Percentiles rank a stretch among this genome's conserved stretches.
Conservation (phyloP, 2,888 invertebrate genomes). For the Thalpophila matura region DNA sequence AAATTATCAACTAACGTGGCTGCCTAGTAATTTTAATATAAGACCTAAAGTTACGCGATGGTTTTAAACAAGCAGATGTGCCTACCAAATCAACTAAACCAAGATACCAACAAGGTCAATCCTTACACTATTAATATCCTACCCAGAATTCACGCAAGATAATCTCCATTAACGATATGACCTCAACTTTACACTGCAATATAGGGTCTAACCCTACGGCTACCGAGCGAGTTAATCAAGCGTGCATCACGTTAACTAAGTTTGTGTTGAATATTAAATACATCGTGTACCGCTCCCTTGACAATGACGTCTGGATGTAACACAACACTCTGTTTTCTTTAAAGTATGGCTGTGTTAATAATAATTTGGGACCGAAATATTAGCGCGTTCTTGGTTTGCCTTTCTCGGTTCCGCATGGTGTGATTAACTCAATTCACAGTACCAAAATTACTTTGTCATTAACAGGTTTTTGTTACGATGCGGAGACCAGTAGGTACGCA, state of each 20-base stretch:
- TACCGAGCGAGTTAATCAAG: constrained; percentile 58
- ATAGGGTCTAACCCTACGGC: constrained; percentile 55
- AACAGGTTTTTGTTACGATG: too few species aligned
- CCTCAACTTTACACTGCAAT: constrained; percentile 44
- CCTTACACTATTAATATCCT: constrained; percentile 16
- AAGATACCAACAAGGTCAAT: not conserved
- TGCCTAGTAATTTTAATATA: too few species aligned
- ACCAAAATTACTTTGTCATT: not conserved
- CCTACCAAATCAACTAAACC: not conserved
- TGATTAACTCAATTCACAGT: not conserved
- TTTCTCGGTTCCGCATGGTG: not conserved
- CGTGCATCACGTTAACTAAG: constrained; percentile 63
- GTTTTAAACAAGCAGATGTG: too few species aligned
- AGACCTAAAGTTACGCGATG: not conserved
- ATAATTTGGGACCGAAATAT: constrained; percentile 30
- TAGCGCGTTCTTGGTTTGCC: not conserved
- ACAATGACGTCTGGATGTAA: constrained; percentile 33
- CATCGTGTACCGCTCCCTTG: constrained; percentile 51
- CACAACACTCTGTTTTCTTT: constrained; percentile 42
- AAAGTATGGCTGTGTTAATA: constrained; percentile 22
- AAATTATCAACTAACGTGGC: too few species aligned
- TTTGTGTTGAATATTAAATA: constrained; percentile 60
- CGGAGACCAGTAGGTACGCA: too few species aligned
- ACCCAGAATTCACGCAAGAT: constrained; percentile 29
- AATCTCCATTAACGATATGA: constrained; percentile 45